Conservation (phyloP, 1,140 invertebrate species). For the Neelides sp. region DNA sequence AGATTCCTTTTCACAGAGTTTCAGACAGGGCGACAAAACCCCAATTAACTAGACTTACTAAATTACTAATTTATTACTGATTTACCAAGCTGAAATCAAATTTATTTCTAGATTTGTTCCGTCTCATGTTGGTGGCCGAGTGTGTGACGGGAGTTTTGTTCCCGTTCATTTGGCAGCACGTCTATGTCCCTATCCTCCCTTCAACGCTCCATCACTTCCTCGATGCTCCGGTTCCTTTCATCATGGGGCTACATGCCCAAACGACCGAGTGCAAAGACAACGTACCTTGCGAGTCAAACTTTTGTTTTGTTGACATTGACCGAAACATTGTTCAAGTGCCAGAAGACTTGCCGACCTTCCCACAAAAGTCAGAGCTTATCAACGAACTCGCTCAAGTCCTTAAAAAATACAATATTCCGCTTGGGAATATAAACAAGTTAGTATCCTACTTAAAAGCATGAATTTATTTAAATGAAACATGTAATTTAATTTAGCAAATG, state of each 20-base stretch:
- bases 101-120: conserved; percentile 64
- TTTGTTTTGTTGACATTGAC: conserved; percentile 95
- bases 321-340: conserved; percentile 79
- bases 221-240: conserved; percentile 96
- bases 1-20: conserved; percentile 22
- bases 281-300: conserved; percentile 59
- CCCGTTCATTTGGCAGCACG: conserved; percentile 95
- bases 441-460: too few relatives aligned
- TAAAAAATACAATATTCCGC: conserved; percentile 53
- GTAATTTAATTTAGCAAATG: too few relatives aligned
- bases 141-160: conserved; percentile 77
- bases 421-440: conserved; percentile 31
- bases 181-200: conserved; percentile 96
- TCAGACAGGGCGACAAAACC: too few relatives aligned
- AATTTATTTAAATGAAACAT: too few relatives aligned
- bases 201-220: conserved; percentile 89
- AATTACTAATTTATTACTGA: too few relatives aligned
- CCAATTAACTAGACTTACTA: too few relatives aligned
- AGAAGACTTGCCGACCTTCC: conserved; percentile 88
- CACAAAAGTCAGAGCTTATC: conserved; percentile 72
- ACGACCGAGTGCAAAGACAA: conserved; percentile 39
- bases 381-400: conserved; percentile 69
- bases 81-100: too few relatives aligned
- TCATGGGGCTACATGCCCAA: conserved; percentile 74
- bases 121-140: conserved; percentile 93